Evolutionary conservation across 2,113 vertebrate genomes (phyloP).

Genomic region (Nothoprocta perdicaria): DNA sequence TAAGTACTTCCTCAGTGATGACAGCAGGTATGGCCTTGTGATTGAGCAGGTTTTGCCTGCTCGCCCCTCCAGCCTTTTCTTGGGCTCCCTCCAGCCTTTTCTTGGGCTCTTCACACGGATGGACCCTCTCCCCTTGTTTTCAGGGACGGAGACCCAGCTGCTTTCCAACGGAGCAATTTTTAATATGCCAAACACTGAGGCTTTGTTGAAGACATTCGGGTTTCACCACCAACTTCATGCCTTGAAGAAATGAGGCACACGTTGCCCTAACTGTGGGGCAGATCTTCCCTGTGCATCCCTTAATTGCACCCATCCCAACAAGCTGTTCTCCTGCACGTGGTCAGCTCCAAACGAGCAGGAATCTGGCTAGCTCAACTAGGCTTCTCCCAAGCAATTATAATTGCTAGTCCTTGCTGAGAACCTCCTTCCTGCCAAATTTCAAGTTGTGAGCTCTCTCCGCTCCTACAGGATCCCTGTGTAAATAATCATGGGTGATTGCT

Average conservation of each 20-base stretch:
- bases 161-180: not conserved
- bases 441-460: slow-evolving; percentile 20
- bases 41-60: not conserved
- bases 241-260: slow-evolving; percentile 58
- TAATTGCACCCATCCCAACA: slow-evolving; percentile 59
- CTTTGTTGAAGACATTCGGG: slow-evolving; percentile 43
- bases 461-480: slow-evolving; percentile 25
- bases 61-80: not conserved
- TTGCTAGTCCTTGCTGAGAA: not conserved
- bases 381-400: slow-evolving; percentile 27
- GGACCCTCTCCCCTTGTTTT: not conserved
- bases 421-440: slow-evolving; percentile 21
- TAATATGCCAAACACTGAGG: not conserved
- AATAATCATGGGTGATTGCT: slow-evolving; percentile 19
- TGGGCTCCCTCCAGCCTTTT: not conserved
- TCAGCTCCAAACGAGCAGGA: slow-evolving; percentile 47
- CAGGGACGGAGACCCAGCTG: slow-evolving; percentile 3
- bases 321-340: slow-evolving; percentile 49
- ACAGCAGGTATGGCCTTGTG: not conserved
- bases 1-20: not conserved
- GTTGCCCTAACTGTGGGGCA: slow-evolving; percentile 51
- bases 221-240: slow-evolving; percentile 46
- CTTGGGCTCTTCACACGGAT: not conserved
- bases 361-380: not conserved
- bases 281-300: slow-evolving; percentile 49